phyloP scores from a whole-genome alignment of 30 jellyfish, hydroid and myxozoan species.

The Aurelia coerulea region DNA sequence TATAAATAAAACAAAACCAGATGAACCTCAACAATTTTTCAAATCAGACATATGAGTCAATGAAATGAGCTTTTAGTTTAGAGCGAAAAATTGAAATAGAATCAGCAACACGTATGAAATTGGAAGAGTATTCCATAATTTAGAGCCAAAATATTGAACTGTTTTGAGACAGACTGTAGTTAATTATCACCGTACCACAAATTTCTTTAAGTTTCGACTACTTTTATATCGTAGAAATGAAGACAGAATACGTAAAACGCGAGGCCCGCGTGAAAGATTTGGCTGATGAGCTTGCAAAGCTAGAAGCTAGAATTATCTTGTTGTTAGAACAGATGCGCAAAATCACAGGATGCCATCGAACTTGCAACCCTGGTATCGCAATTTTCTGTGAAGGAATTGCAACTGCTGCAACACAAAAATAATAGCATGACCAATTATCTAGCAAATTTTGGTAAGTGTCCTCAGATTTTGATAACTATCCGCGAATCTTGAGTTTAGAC shows the following conservation, averaged over 20 bases:
- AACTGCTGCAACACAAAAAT: not conserved
- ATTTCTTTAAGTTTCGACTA: not conserved
- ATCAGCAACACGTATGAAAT: too few species aligned
- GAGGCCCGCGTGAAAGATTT: conserved; percentile 84
- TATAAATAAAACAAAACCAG: too few species aligned
- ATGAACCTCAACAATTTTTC: too few species aligned
- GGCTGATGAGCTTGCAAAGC: conserved; percentile 67
- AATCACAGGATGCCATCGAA: conserved; percentile 71
- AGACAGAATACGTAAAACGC: conserved; percentile 48
- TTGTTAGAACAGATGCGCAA: conserved; percentile 35
- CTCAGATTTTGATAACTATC: not conserved
- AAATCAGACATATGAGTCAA: too few species aligned
- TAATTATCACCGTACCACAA: too few species aligned
- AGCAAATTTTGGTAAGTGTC: not conserved
- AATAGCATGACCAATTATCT: not conserved
- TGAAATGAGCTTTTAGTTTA: too few species aligned
- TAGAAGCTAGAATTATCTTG: conserved; percentile 64
- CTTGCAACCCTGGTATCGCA: conserved; percentile 76
- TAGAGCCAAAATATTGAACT: too few species aligned
- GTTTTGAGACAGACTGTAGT: too few species aligned
- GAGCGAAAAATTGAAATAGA: too few species aligned
- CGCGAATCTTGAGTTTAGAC: too few species aligned
- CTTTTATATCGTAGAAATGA: conserved; percentile 55
- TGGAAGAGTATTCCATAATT: too few species aligned
- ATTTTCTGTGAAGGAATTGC: not conserved